Evolutionary conservation across 2,797 vertebrate species (phyloP).

Genomic region (Lacerta viridis): DNA sequence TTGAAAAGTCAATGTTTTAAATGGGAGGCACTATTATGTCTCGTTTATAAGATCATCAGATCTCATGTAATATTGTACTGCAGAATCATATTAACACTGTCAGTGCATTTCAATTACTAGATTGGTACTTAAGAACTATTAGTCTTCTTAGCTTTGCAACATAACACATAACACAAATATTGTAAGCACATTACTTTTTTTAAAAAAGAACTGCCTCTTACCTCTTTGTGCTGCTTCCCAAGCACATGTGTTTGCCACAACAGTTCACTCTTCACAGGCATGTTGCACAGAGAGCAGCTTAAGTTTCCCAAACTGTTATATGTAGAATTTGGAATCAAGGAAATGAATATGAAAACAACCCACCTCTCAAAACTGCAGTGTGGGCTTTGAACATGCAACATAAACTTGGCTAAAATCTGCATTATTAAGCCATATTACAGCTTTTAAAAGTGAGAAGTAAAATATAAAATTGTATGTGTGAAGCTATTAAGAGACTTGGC

Average conservation of each 20-base stretch:
- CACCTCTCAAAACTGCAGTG: neutral
- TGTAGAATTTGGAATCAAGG: constrained; percentile 78
- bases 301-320: constrained; percentile 93
- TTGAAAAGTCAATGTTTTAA: neutral
- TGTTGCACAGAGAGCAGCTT: constrained; percentile 88
- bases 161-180: neutral
- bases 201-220: neutral
- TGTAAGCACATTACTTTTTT: neutral
- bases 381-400: neutral
- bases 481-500: neutral
- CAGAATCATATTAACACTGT: neutral
- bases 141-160: neutral
- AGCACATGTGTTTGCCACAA: constrained; percentile 94
- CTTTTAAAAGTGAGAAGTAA: neutral
- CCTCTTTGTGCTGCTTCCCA: constrained; percentile 93
- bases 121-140: neutral
- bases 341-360: neutral
- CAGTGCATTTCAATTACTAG: neutral
- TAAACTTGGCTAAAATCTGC: neutral
- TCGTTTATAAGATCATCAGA: neutral
- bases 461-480: neutral
- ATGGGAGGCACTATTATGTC: neutral
- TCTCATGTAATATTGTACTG: neutral
- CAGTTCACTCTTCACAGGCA: constrained; percentile 89
- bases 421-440: neutral